Evolutionary conservation across 2,113 vertebrate species (phyloP), one percentile per base, ranked within the genome.

Genomic region (Epinephelus moara): DNA sequence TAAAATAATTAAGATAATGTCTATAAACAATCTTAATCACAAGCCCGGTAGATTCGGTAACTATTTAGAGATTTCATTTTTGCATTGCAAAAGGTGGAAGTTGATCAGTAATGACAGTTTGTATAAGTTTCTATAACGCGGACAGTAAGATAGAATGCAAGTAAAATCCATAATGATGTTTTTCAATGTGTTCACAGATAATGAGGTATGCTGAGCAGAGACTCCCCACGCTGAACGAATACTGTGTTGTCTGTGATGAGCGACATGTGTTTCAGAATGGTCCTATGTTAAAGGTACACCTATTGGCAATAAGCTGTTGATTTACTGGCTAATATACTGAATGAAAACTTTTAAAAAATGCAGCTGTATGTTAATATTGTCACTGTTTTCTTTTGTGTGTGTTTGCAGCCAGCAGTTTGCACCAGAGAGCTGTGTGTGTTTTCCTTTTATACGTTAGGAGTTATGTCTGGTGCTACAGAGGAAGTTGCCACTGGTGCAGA

Each of bases 221-320:
- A 69, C 96, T 99, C 55, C 96, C 97, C 0, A 99, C 98, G 0
- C 88, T 99, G 83, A 99, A 98, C 0, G 98, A 99, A 87, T 98
- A 98, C 93, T 99, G 98, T 1, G 97, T 99, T 79, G 96, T 99
- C 70, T 99, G 98, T 42, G 98, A 99, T 2, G 98, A 99, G 87
- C 96, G 97, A 80, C 98, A 99, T n/a, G 96, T 99, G 92, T 98
- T 99, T 95, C 98, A 99, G 95, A 98, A 98, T 0, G 96, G 97
- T 64, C 98, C 97, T 49, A 97, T 98, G 97, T 96, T 99, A 30
- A 99, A 99, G 97, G 98, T 99, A 91, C 18, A 23, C 6, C 18
- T 11, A 7, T 37, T 37, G 6, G 3, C 17, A n/a, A 50, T 21
- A 0, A 37, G 0, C 5, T 30, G 17, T 3, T 6, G 1, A 14